Percentiles rank a stretch among this genome's conserved stretches.
Evolutionary conservation across 2,113 vertebrate genomes (phyloP).

Genomic region (Apaloderma vittatum): DNA sequence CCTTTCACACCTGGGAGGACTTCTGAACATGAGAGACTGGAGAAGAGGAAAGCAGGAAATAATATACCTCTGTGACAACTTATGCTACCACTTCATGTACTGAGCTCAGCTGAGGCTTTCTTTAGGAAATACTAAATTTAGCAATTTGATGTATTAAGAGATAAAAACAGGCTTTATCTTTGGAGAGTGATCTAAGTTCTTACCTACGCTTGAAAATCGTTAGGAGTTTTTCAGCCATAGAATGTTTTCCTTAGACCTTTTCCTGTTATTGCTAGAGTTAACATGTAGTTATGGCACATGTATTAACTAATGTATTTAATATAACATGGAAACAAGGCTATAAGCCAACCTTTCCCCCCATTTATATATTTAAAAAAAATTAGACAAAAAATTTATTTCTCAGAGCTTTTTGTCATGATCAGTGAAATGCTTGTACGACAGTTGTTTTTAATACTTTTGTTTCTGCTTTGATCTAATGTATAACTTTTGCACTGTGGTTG

Average conservation of each 20-base stretch:
- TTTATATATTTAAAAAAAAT: background rate
- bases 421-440: background rate
- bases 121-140: background rate
- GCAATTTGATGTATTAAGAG: background rate
- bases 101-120: background rate
- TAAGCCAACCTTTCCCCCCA: background rate
- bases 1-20: background rate
- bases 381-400: background rate
- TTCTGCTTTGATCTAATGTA: background rate
- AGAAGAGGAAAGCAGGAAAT: background rate
- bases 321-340: background rate
- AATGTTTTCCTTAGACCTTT: background rate
- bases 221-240: background rate
- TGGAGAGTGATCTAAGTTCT: background rate
- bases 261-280: background rate
- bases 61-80: rapidly evolving
- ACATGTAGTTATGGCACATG: background rate
- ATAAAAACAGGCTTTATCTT: background rate
- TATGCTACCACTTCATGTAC: background rate
- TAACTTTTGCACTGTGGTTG: background rate
- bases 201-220: background rate
- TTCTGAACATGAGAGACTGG: background rate
- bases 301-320: background rate
- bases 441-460: background rate
- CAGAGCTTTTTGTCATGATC: background rate